phyloP scores from a whole-genome alignment of 2,797 vertebrate genomes.

The Sebastes itinus region DNA sequence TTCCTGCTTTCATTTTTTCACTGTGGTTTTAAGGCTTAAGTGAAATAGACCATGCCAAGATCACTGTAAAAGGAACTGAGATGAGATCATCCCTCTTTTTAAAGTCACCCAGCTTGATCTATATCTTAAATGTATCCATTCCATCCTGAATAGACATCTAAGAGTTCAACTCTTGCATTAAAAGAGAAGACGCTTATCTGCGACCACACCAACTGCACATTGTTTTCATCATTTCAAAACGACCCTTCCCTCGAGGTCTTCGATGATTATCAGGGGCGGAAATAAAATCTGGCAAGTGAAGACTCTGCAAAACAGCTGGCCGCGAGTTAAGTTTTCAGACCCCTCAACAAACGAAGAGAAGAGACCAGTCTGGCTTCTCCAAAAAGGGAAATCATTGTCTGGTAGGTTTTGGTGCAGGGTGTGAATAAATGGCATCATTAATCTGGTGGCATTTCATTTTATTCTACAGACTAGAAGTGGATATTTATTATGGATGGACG shows the following conservation, averaged over 20 bases:
- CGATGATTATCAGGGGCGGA: not conserved
- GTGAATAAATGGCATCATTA: too few relatives aligned
- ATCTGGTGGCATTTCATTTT: not conserved
- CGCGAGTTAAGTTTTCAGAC: not conserved
- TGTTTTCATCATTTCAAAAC: not conserved
- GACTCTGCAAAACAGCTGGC: too few relatives aligned
- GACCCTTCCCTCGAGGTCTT: not conserved
- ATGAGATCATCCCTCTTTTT: not conserved
- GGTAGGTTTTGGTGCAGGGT: not conserved
- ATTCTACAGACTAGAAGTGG: not conserved
- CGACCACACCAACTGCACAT: not conserved
- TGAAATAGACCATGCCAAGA: not conserved
- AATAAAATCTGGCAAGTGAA: not conserved
- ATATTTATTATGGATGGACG: not conserved
- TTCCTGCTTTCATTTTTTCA: not conserved
- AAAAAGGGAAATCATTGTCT: not conserved
- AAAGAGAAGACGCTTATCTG: not conserved
- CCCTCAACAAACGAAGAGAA: not conserved
- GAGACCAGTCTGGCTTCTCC: not conserved
- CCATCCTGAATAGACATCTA: not conserved
- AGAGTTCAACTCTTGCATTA: not conserved
- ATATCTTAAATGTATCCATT: not conserved
- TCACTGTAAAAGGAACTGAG: not conserved
- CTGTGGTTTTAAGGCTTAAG: not conserved
- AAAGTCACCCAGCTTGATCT: not conserved